A percentile compares a stretch with the other conserved stretches of the same genome.
phyloP scores from a whole-genome alignment of 2,113 vertebrate species.

The Hippoglossus stenolepis region DNA sequence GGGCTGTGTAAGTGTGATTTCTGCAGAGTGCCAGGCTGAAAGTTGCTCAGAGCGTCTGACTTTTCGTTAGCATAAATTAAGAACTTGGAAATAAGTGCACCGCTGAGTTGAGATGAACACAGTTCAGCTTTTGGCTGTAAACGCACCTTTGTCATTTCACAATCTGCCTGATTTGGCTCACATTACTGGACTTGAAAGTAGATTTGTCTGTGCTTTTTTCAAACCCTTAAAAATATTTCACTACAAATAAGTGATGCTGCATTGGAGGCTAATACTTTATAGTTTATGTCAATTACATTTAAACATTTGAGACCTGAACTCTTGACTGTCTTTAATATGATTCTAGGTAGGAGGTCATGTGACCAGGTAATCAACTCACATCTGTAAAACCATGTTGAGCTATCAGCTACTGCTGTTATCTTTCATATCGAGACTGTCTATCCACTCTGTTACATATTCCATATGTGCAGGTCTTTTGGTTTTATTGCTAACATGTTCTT shows the following conservation, averaged over 20 bases:
- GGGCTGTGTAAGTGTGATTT: not conserved
- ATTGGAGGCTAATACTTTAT: not conserved
- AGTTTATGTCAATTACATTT: not conserved
- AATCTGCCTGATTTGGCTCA: slow-evolving; percentile 32
- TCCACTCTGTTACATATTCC: too few relatives aligned
- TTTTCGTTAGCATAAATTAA: slow-evolving; percentile 50
- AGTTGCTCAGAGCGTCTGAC: slow-evolving; percentile 24
- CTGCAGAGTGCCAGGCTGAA: not conserved
- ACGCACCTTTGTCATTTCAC: slow-evolving; percentile 34
- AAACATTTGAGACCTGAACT: not conserved
- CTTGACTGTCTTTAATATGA: too few relatives aligned
- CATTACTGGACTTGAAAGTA: not conserved
- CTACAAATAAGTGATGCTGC: not conserved
- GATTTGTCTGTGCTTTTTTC: slow-evolving; percentile 5
- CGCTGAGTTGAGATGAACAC: slow-evolving; percentile 40
- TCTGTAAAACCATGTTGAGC: too few relatives aligned
- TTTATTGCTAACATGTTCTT: too few relatives aligned
- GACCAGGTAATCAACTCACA: too few relatives aligned
- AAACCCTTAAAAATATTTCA: not conserved
- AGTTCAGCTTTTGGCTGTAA: slow-evolving; percentile 18
- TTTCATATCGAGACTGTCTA: too few relatives aligned
- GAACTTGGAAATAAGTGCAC: slow-evolving; percentile 40
- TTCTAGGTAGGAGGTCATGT: too few relatives aligned
- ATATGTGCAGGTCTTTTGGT: too few relatives aligned
- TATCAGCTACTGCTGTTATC: too few relatives aligned